Evolutionary conservation across 2,797 vertebrate species (phyloP), one percentile per base, ranked within the genome.

Genomic region (Microctenopoma steveboyesi): DNA sequence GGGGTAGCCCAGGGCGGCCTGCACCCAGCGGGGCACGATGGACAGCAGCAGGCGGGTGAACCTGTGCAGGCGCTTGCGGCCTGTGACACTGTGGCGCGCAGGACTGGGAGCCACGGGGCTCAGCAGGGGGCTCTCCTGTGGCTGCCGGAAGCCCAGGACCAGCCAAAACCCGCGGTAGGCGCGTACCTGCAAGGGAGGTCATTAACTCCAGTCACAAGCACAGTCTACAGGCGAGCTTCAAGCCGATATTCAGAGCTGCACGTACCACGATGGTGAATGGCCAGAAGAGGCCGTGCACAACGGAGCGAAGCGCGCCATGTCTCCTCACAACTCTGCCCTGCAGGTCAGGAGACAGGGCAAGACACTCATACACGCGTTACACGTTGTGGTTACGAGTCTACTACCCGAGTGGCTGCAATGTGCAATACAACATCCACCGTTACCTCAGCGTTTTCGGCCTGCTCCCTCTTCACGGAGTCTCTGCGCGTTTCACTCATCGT

Each of bases 231-330:
- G 7, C 10, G 35, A 0, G 5, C n/a, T 0, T 0, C 1, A 13
- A 5, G 5, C 1, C 3, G 4, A 2, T 1, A 0, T 7, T 1
- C 2, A 25, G 3, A 7, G n/a, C 3, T 2, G 18, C 5, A 83
- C 92, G 37, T 81, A 95, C 94, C 91, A 90, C 72, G 51, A 93
- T 1, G 47, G 80, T 80, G 64, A 95, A 84, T 2, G 94, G 94
- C 93, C 93, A 94, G 79, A 90, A 74, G 53, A 94, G 56, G 45
- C 86, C 90, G 76, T 85, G 85, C 54, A 93, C 66, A 33, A 93
- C 0, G 35, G 77, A 73, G 47, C 54, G 58, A 2, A 94, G 11
- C 11, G 90, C 56, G 1, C 90, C 78, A 68, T 57, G 78, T 56
- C 78, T 88, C 82, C 43, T 64, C 69, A 81, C 86, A 1, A 88